These are phyloP conservation scores for Sardina pilchardus DNA, from an alignment of 2,113 vertebrate genomes.

Conservation along the genomic window DNA sequence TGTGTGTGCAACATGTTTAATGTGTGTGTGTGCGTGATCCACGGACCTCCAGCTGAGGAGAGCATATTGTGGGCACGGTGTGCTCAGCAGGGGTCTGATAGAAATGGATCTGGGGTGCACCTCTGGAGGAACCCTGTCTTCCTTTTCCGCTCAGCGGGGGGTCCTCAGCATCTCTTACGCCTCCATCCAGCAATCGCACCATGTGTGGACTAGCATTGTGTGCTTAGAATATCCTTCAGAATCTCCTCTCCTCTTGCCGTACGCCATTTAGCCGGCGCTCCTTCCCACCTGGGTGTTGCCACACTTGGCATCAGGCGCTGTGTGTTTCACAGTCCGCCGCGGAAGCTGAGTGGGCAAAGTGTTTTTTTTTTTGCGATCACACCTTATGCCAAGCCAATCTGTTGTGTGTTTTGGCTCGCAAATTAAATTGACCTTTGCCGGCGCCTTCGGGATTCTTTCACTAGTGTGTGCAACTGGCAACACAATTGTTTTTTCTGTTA, in stretches of 20 bases:
- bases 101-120: neutral
- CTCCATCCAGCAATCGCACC: neutral
- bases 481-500: neutral
- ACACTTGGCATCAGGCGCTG: neutral
- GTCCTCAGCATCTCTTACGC: neutral
- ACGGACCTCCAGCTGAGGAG: neutral
- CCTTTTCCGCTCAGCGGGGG: neutral
- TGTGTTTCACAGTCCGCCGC: neutral
- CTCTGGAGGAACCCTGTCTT: neutral
- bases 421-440: conserved; percentile 4
- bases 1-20: neutral
- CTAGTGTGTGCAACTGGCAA: neutral
- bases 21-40: neutral
- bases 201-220: neutral
- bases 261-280: neutral
- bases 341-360: neutral
- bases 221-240: neutral
- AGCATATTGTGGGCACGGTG: neutral
- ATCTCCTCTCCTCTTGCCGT: neutral
- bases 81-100: neutral
- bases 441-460: neutral
- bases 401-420: conserved; percentile 7
- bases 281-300: neutral
- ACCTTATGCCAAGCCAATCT: neutral
- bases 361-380: neutral